Conservation (phyloP, 2,797 vertebrate genomes). For the Sarcoramphus papa region DNA sequence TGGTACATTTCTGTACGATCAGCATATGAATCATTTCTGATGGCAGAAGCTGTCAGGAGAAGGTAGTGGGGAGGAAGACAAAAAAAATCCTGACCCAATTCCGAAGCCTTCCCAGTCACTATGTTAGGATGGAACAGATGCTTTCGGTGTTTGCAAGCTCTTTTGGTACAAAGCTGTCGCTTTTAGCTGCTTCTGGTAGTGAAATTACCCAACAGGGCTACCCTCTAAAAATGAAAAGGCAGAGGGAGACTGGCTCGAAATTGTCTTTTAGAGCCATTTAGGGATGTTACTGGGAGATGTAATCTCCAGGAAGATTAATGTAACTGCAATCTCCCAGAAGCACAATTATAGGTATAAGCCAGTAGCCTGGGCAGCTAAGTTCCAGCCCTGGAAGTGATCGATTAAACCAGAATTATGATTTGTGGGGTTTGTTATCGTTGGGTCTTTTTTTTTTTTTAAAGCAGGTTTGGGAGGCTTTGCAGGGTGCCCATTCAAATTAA, state of each 20-base stretch:
- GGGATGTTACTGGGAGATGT: conserved; percentile 28
- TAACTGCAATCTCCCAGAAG: conserved; percentile 36
- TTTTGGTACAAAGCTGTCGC: conserved; percentile 15
- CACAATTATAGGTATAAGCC: conserved; percentile 15
- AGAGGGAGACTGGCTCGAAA: conserved; percentile 6
- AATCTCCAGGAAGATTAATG: conserved; percentile 52
- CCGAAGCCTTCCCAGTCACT: conserved; percentile 47
- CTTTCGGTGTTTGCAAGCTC: conserved; percentile 36
- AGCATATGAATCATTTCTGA: conserved; percentile 39
- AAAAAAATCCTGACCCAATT: conserved; percentile 57
- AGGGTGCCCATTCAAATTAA: neutral
- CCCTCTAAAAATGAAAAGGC: conserved; percentile 38
- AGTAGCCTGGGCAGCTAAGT: neutral
- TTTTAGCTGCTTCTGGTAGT: conserved; percentile 44
- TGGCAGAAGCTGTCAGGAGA: conserved; percentile 46
- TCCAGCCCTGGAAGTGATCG: neutral
- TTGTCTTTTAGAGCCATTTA: conserved; percentile 35
- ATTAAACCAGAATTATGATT: neutral
- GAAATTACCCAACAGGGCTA: conserved; percentile 22
- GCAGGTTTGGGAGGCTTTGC: neutral
- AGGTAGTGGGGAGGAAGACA: conserved; percentile 10
- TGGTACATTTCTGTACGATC: conserved; percentile 46
- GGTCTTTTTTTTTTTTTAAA: neutral
- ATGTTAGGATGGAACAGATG: conserved; percentile 47
- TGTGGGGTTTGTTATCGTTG: neutral